These are phyloP conservation scores for Eudasyphora cyanicolor DNA, from an alignment of 2,888 invertebrate species.

Conservation along the genomic window DNA sequence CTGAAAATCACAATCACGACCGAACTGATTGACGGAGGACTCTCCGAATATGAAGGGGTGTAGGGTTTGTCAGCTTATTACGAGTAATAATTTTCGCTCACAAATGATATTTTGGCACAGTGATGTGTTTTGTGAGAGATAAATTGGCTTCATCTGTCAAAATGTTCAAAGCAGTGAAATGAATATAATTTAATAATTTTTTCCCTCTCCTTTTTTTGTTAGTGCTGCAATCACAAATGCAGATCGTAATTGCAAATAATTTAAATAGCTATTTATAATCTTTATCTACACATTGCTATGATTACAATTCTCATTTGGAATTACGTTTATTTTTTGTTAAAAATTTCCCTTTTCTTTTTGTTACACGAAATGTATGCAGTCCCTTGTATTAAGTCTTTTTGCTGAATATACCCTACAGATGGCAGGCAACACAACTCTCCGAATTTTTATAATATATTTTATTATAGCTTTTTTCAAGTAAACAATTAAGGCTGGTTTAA, in stretches of 20 bases:
- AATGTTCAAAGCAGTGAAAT: not conserved
- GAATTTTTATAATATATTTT: too few species aligned
- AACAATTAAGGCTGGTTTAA: too few species aligned
- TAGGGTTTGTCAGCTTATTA: too few species aligned
- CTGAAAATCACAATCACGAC: not conserved
- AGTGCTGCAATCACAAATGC: not conserved
- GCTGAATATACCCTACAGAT: not conserved
- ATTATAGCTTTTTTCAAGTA: too few species aligned
- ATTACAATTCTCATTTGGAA: not conserved
- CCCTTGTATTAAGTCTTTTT: not conserved
- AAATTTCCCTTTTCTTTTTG: not conserved
- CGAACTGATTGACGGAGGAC: not conserved
- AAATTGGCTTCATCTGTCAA: not conserved
- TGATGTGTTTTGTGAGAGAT: not conserved
- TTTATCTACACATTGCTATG: not conserved
- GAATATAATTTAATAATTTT: not conserved
- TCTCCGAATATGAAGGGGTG: too few species aligned
- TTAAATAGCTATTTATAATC: constrained; percentile 22
- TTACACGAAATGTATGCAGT: too few species aligned
- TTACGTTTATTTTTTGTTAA: not conserved
- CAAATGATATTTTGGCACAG: not conserved
- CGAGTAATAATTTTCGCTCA: not conserved
- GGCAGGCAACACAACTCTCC: not conserved
- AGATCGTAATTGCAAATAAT: not conserved
- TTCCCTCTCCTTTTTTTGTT: not conserved